Percentiles rank a stretch among this genome's conserved stretches.
Conservation (phyloP, 2,797 vertebrate species). For the Spizella passerina region DNA sequence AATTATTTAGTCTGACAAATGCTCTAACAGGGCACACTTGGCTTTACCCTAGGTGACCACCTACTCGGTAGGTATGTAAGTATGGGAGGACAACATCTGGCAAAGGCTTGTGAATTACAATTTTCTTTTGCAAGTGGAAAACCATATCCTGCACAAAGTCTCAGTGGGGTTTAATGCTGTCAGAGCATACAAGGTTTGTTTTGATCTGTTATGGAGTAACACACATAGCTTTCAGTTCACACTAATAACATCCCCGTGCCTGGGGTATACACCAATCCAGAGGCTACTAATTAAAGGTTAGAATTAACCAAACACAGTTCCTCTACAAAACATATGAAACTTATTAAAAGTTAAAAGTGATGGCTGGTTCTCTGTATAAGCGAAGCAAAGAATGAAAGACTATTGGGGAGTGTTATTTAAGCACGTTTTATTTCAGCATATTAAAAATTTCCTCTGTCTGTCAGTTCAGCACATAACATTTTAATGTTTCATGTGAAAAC, state of each 20-base stretch:
- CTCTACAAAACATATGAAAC: slow-evolving; percentile 75
- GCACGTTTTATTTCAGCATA: slow-evolving; percentile 62
- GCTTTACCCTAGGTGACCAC: slow-evolving; percentile 66
- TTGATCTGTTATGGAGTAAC: slow-evolving; percentile 79
- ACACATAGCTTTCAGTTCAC: slow-evolving; percentile 75
- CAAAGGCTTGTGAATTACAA: slow-evolving; percentile 76
- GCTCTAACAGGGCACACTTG: background rate
- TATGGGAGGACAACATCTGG: slow-evolving; percentile 75
- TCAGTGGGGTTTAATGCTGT: slow-evolving; percentile 76
- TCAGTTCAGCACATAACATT: slow-evolving; percentile 48
- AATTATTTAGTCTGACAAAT: slow-evolving; percentile 32
- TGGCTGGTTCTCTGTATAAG: slow-evolving; percentile 60
- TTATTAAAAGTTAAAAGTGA: slow-evolving; percentile 78
- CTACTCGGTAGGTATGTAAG: slow-evolving; percentile 67
- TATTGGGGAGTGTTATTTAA: slow-evolving; percentile 57
- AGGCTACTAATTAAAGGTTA: slow-evolving; percentile 80
- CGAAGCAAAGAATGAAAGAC: slow-evolving; percentile 55
- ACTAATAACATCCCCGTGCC: slow-evolving; percentile 78
- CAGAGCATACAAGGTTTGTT: slow-evolving; percentile 77
- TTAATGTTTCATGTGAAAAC: slow-evolving; percentile 61
- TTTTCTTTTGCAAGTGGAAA: slow-evolving; percentile 82
- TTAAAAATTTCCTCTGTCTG: slow-evolving; percentile 65
- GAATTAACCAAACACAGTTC: slow-evolving; percentile 78
- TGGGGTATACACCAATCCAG: slow-evolving; percentile 73
- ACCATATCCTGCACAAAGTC: slow-evolving; percentile 77